Evolutionary conservation across 37 sponge, comb jelly and placozoan genomes (phyloP).

Genomic region (Mnemiopsis leidyi): DNA sequence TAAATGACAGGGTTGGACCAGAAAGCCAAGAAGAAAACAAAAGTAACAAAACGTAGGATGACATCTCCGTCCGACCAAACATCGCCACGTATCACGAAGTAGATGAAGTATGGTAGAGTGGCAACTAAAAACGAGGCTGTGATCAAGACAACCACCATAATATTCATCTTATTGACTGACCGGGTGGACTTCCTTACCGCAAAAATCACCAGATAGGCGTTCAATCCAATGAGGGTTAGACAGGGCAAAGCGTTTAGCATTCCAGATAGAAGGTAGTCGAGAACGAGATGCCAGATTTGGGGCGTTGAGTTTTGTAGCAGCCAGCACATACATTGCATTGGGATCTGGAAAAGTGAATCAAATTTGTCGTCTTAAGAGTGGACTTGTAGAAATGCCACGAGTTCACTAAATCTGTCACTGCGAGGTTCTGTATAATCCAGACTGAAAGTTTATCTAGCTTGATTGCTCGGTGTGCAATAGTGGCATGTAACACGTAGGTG

Average conservation of each 20-base stretch:
- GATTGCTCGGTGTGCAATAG: not conserved
- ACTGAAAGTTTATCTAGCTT: constrained; percentile 1
- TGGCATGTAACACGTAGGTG: not conserved
- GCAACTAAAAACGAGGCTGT: not conserved
- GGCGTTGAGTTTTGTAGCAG: not conserved
- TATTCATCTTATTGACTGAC: not conserved
- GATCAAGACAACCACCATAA: not conserved
- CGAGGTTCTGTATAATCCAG: not conserved
- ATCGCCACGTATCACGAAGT: not conserved
- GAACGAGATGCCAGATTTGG: not conserved
- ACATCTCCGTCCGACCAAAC: not conserved
- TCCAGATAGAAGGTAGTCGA: not conserved
- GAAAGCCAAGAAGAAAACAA: not conserved
- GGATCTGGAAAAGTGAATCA: not conserved
- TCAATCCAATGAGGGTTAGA: not conserved
- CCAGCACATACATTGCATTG: not conserved
- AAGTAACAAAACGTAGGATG: not conserved
- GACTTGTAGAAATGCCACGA: not conserved
- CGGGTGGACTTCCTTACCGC: not conserved
- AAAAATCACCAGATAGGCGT: not conserved
- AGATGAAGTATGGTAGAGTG: not conserved
- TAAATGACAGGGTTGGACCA: not conserved
- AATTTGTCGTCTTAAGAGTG: no score
- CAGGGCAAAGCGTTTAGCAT: not conserved
- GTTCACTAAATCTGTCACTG: not conserved